Evolutionary conservation across 2,888 invertebrate genomes (phyloP).

Genomic region (Drosophila antonietae): DNA sequence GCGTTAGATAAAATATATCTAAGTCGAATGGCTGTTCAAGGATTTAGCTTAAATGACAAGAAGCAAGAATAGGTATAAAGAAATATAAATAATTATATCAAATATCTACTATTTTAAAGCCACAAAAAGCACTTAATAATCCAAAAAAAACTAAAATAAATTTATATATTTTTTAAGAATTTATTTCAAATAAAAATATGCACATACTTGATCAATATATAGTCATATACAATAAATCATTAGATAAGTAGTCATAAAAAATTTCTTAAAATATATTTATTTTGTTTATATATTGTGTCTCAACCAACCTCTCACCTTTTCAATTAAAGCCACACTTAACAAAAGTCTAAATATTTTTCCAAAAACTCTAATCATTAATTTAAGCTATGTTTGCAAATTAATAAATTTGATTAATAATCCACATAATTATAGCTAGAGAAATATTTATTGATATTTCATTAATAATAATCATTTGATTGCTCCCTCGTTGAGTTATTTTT

Average conservation of each 20-base stretch:
- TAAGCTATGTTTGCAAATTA: neutral
- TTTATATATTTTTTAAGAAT: neutral
- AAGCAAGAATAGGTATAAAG: too few relatives aligned
- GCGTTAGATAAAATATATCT: too few relatives aligned
- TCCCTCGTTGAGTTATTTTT: neutral
- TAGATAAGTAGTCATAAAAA: neutral
- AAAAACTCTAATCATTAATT: neutral
- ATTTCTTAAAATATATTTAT: neutral
- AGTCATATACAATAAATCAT: neutral
- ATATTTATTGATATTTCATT: conserved; percentile 35
- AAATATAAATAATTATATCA: too few relatives aligned
- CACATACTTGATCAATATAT: neutral
- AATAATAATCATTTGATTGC: conserved; percentile 19
- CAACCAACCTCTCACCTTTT: neutral
- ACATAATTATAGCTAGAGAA: conserved; percentile 1
- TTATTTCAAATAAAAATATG: neutral
- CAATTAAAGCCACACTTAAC: neutral
- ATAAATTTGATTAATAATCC: conserved; percentile 16
- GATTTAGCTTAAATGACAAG: too few relatives aligned
- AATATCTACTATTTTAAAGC: too few relatives aligned
- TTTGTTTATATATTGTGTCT: neutral
- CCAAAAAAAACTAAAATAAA: too few relatives aligned
- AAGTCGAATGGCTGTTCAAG: too few relatives aligned
- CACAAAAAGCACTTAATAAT: too few relatives aligned
- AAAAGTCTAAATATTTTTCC: neutral